Evolutionary conservation across 2,797 vertebrate species (phyloP).

Genomic region (Valencia hispanica): DNA sequence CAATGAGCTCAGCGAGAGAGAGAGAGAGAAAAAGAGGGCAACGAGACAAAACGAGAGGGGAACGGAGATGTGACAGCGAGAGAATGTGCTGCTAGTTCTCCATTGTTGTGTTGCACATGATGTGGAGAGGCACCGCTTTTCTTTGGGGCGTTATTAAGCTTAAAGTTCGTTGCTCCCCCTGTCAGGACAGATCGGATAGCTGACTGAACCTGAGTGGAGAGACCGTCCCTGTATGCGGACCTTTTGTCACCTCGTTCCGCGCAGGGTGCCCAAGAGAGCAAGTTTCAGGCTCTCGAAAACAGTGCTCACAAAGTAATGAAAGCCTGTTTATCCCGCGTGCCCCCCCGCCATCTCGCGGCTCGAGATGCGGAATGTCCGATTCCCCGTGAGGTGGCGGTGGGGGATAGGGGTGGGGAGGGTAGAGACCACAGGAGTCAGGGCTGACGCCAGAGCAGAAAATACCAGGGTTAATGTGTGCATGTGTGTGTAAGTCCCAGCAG

Average conservation of each 20-base stretch:
- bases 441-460: constrained; percentile 73
- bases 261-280: constrained; percentile 26
- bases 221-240: constrained; percentile 24
- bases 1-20: constrained; percentile 3
- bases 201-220: constrained; percentile 47
- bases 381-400: too few relatives aligned
- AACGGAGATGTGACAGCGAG: constrained; percentile 19
- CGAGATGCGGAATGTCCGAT: constrained; percentile 52
- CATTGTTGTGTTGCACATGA: constrained; percentile 31
- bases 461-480: constrained; percentile 61
- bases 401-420: constrained; percentile 12
- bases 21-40: neutral
- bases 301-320: constrained; percentile 61
- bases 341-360: constrained; percentile 65
- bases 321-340: constrained; percentile 65
- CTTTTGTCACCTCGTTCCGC: constrained; percentile 25
- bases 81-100: constrained; percentile 18
- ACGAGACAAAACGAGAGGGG: neutral
- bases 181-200: constrained; percentile 49
- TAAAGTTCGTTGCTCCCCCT: constrained; percentile 54
- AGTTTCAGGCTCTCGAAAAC: constrained; percentile 24
- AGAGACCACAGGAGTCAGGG: constrained; percentile 57
- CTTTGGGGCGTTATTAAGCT: constrained; percentile 60
- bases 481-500: constrained; percentile 68
- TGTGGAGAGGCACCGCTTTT: constrained; percentile 48